phyloP scores from a whole-genome alignment of 2,113 vertebrate genomes.

The Gobiocypris rarus region DNA sequence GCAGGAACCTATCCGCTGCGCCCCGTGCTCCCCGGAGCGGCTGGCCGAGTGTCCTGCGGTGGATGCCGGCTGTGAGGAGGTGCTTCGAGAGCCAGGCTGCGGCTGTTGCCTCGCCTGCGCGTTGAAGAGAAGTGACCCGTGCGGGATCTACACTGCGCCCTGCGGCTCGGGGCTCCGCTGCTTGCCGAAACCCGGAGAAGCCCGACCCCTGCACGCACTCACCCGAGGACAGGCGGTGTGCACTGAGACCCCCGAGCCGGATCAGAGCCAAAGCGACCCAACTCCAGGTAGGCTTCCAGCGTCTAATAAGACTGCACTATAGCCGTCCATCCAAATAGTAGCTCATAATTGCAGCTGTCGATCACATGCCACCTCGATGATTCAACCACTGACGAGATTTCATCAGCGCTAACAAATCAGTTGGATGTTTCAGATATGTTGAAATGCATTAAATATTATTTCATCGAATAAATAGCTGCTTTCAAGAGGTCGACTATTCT shows the following conservation, averaged over 20 bases:
- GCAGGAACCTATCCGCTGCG: slow-evolving; percentile 82
- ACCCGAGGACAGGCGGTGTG: slow-evolving; percentile 85
- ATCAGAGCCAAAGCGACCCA: slow-evolving; percentile 65
- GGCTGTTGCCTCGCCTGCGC: slow-evolving; percentile 90
- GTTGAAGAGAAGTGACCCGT: slow-evolving; percentile 78
- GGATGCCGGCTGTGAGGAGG: slow-evolving; percentile 79
- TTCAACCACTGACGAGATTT: slow-evolving; percentile 11
- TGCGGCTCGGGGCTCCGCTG: slow-evolving; percentile 88
- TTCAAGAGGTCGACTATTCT: not conserved
- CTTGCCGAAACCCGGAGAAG: slow-evolving; percentile 76
- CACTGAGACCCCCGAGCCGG: slow-evolving; percentile 64
- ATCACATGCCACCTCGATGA: not conserved
- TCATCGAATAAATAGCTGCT: not conserved
- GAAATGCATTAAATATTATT: not conserved
- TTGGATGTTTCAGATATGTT: not conserved
- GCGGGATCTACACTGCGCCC: slow-evolving; percentile 90
- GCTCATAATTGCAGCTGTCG: not conserved
- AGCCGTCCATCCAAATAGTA: not conserved
- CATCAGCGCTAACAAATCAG: slow-evolving; percentile 13
- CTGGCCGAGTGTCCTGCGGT: slow-evolving; percentile 83
- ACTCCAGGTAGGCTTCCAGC: slow-evolving; percentile 64
- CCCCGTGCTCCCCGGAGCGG: slow-evolving; percentile 82
- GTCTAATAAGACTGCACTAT: not conserved
- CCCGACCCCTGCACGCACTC: slow-evolving; percentile 85
- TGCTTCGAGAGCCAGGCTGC: slow-evolving; percentile 84